Percentiles rank a stretch among this genome's conserved stretches.
phyloP scores from a whole-genome alignment of 2,797 vertebrate species.

The Brachyrhaphis roseni region DNA sequence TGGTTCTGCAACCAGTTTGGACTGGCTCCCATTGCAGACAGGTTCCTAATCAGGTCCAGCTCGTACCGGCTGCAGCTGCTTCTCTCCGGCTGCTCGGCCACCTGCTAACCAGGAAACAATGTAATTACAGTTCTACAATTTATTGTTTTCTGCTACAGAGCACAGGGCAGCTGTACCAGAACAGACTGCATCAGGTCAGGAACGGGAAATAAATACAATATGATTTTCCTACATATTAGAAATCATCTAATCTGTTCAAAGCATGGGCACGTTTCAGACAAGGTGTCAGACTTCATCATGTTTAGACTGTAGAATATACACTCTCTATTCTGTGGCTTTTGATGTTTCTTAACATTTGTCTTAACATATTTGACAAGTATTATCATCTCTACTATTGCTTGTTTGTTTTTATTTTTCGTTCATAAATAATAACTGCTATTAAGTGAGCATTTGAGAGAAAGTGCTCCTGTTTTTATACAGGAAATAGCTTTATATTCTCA shows the following conservation, averaged over 20 bases:
- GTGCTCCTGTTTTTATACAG: neutral
- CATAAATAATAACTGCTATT: neutral
- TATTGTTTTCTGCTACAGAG: neutral
- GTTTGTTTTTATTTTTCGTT: neutral
- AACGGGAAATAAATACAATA: neutral
- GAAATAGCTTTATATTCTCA: neutral
- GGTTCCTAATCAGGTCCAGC: conserved; percentile 51
- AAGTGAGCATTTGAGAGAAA: neutral
- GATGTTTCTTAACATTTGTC: neutral
- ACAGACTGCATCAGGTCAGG: conserved; percentile 8
- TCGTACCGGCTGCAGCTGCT: conserved; percentile 64
- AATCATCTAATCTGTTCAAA: neutral
- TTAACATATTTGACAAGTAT: neutral
- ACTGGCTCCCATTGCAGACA: conserved; percentile 35
- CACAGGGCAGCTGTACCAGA: neutral
- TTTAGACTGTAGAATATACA: neutral
- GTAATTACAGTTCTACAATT: neutral
- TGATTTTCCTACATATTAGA: neutral
- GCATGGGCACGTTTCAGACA: neutral
- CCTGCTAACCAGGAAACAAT: conserved; percentile 30
- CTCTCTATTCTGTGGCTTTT: too few relatives aligned
- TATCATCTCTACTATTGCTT: neutral
- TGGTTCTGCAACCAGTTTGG: conserved; percentile 28
- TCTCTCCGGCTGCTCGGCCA: neutral
- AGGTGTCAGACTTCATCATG: neutral